Evolutionary conservation across 2,113 vertebrate genomes (phyloP).

Genomic region (human (Homo sapiens)): GRCh38 chr11:86918501-86919000

Average conservation of each 20-base stretch:
- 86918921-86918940: background rate
- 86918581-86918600: background rate
- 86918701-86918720: background rate
- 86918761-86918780: background rate
- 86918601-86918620: background rate
- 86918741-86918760: background rate
- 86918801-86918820: background rate
- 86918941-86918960: background rate
- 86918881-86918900: background rate
- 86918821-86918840: background rate
- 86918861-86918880: background rate
- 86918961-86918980: background rate
- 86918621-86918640: background rate
- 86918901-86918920: background rate
- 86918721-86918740: background rate
- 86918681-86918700: background rate
- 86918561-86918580: background rate
- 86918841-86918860: slow-evolving; percentile 1
- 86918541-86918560: background rate
- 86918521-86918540: background rate
- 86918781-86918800: background rate
- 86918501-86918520: background rate
- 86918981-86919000: background rate
- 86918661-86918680: background rate
- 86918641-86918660: background rate